Evolutionary conservation across 2,888 invertebrate genomes (phyloP).

Genomic region (Sylvicola fuscatus): DNA sequence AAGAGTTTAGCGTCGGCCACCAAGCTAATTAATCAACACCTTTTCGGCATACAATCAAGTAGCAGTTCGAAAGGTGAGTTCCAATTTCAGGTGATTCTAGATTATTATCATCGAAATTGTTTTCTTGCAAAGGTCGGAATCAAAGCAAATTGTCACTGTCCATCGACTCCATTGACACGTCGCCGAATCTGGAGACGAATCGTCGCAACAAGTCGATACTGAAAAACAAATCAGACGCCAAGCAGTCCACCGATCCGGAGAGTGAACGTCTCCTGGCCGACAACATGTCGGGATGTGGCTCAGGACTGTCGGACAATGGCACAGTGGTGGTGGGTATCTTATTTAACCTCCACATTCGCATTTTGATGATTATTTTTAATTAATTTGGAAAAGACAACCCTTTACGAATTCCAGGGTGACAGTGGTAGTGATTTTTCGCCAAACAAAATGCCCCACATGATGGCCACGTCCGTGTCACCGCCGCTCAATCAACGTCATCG

Average conservation of each 20-base stretch:
- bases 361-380: not conserved
- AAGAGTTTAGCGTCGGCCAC: constrained; percentile 49
- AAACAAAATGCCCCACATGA: constrained; percentile 27
- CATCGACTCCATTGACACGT: constrained; percentile 45
- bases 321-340: constrained; percentile 20
- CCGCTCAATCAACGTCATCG: constrained; percentile 24
- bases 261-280: constrained; percentile 53
- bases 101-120: too few species aligned
- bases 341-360: not conserved
- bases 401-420: constrained; percentile 30
- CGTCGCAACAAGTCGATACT: constrained; percentile 53
- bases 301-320: constrained; percentile 33
- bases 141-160: constrained; percentile 45
- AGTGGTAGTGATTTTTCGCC: constrained; percentile 46
- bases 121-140: constrained; percentile 27
- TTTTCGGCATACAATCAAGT: constrained; percentile 39
- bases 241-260: constrained; percentile 40
- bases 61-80: constrained; percentile 19
- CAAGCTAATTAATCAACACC: constrained; percentile 50
- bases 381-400: not conserved
- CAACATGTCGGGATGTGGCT: constrained; percentile 30
- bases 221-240: constrained; percentile 47
- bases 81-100: not conserved
- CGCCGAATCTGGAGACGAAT: constrained; percentile 41
- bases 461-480: constrained; percentile 27